Evolutionary conservation across 1,140 invertebrate genomes (phyloP), one percentile per base, ranked within the genome.

Genomic region (Arion vulgaris): DNA sequence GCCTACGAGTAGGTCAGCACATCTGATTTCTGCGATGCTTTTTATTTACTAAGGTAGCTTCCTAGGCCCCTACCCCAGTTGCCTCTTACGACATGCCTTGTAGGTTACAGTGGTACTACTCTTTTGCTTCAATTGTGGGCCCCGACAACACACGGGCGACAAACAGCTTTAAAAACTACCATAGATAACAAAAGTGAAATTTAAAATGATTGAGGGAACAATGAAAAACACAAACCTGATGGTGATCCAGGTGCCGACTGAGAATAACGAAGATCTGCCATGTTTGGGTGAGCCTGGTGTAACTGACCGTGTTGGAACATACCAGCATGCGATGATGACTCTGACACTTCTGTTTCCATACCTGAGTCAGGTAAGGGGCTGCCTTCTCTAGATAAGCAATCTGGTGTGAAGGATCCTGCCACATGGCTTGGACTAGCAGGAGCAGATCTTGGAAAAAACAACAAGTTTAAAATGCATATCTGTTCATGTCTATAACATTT

Each of bases 351-450:
- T 19, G 83, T 82, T 53, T 88, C 87, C 23, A 83, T 68, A 13
- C 71, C 84, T 62, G 85, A 81, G 68, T 92, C 92, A 41, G 91
- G 92, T 53, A 89, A 88, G 26, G 91, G 90, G 85, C 92, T 83
- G 94, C 95, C 95, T 94, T 98, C 96, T 87, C 96, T 93, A 34
- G 96, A 97, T 81, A 97, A 92, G 89, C 95, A 96, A 90, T 98
- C 96, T 0, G 96, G 96, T 9, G 96, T 97, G 90, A 96, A 96
- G 84, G 97, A 92, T 38, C 96, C 96, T 86, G 89, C 91, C 88
- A 97, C 95, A 88, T 98, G 97, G 90, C 96, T 98, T 51, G 97
- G 97, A 71, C 97, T 98, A 45, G 97, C 96, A 57, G 97, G 97
- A n/a, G 97, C 97, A 92, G 96, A 97, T 93, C 97, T 96, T 74